Conservation (phyloP, 2,113 vertebrate species). For the Melanerpes formicivorus region DNA sequence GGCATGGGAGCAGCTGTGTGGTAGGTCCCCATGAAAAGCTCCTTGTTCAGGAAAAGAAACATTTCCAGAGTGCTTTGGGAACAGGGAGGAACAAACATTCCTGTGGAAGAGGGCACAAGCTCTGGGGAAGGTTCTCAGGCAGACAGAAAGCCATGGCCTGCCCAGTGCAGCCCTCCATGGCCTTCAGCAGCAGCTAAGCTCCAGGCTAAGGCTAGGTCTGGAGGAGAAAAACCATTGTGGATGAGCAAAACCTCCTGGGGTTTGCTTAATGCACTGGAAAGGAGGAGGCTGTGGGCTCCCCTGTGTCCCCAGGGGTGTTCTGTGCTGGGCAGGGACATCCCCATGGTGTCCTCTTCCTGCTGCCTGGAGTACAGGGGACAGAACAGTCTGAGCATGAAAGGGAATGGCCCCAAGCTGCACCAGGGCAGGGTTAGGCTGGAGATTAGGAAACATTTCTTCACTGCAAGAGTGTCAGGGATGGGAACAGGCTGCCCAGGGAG, state of each 20-base stretch:
- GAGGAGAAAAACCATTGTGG: fast-evolving
- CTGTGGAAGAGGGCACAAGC: background rate
- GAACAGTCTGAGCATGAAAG: background rate
- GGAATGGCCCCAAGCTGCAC: too few relatives aligned
- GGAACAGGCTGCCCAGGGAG: too few relatives aligned
- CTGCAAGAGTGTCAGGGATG: too few relatives aligned
- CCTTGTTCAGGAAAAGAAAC: background rate
- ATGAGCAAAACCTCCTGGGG: background rate
- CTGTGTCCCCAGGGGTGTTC: too few relatives aligned
- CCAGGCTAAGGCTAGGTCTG: background rate
- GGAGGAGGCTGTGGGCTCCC: background rate
- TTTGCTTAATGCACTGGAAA: background rate
- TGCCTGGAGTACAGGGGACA: background rate
- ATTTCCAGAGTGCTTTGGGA: background rate
- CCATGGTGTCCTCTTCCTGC: background rate
- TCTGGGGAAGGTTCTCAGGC: background rate
- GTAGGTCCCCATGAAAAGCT: background rate
- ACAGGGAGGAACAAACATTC: background rate
- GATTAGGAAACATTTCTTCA: too few relatives aligned
- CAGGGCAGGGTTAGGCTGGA: too few relatives aligned
- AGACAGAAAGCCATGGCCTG: background rate
- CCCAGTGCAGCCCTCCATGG: background rate
- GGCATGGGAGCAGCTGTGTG: background rate
- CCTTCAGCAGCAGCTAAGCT: fast-evolving
- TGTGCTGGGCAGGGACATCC: too few relatives aligned